Conservation (phyloP, 2,113 vertebrate genomes). For the Neogale vison region DNA sequence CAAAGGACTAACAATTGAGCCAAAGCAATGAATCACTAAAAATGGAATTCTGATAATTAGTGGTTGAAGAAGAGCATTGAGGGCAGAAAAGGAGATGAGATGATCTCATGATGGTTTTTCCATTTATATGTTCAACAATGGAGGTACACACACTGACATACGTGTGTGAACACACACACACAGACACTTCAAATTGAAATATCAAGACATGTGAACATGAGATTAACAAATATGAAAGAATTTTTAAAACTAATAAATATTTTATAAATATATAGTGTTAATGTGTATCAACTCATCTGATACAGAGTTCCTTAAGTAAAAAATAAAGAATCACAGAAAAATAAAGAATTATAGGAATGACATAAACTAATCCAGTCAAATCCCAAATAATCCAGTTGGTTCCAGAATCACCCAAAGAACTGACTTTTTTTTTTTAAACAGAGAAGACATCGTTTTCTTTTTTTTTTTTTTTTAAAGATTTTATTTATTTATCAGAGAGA, state of each 20-base stretch:
- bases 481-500: no score
- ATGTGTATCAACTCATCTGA: not conserved
- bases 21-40: not conserved
- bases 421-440: no score
- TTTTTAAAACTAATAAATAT: constrained; percentile 23
- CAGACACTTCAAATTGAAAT: not conserved
- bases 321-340: constrained; percentile 5
- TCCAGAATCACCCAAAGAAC: not conserved
- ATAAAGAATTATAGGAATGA: constrained; percentile 9
- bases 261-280: constrained; percentile 30
- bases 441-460: no score
- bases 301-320: constrained; percentile 23
- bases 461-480: no score
- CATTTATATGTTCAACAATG: not conserved
- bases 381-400: not conserved
- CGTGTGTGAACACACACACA: not conserved
- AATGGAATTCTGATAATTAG: not conserved
- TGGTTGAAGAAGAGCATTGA: not conserved
- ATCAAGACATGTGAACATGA: not conserved
- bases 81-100: not conserved
- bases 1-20: constrained; percentile 2
- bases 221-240: constrained; percentile 7
- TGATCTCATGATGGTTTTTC: not conserved
- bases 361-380: constrained; percentile 6
- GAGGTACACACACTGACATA: not conserved